Evolutionary conservation across 2,797 vertebrate species (phyloP), one percentile per base, ranked within the genome.

Genomic region (Hippocampus kuda): DNA sequence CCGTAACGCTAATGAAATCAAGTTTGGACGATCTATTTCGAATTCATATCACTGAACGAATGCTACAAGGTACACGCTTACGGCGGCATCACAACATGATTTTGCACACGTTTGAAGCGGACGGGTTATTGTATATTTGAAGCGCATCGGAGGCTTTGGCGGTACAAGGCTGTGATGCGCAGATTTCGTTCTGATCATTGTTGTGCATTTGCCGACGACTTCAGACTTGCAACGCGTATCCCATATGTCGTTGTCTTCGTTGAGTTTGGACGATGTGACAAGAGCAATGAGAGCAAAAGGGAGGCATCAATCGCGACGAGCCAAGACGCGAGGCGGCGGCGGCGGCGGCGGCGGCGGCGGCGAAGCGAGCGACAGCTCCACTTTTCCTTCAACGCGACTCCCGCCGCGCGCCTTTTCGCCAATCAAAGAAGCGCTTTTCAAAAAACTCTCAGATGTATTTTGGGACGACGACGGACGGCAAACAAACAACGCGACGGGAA

Each of bases 371-470:
- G 75, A 84, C 68, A 75, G 57, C 46, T 81, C 85, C 75, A 70
- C 65, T 75, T 75, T 38, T 73, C 62, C 53, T 65, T 61, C 77
- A 69, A 61, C 65, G 24, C 24, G 12, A 44, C 41, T 24, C 38
- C 63, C 65, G 20, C 13, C 3, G 27, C 11, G 63, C 44, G 16
- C 48, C 63, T 48, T 65, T 27, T 48, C 24, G 24, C 73, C 72
- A 68, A 70, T 48, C 65, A 66, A 69, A 74, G 74, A 10, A 38
- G 27, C 18, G 27, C 16, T 66, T 46, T 80, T 79, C 82, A 71
- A 84, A 78, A 76, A n/a, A 56, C 22, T 71, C 54, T 75, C 2
- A 51, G 74, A 83, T 76, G 78, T 83, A 80, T 84, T 84, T 67
- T 77, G 74, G 76, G 77, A 83, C 69, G 69, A 38, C 13, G 48